phyloP scores from a whole-genome alignment of 1,140 invertebrate genomes.

The Hydropsyche tenuis region DNA sequence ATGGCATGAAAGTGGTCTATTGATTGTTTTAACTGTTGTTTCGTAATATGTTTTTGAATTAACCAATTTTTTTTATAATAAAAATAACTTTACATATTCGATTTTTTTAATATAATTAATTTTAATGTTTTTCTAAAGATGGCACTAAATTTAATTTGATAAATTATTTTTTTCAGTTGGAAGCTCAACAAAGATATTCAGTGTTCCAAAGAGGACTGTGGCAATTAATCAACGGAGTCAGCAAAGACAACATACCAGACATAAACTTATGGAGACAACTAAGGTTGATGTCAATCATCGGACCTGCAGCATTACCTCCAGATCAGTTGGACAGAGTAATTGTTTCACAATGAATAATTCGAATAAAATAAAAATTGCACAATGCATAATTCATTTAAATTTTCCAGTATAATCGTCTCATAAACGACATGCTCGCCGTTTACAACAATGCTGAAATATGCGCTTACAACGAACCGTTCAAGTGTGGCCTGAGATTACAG shows the following conservation, averaged over 20 bases:
- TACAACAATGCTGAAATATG: conserved; percentile 89
- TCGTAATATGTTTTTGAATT: no score
- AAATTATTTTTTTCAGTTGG: conserved; percentile 64
- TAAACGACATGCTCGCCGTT: conserved; percentile 87
- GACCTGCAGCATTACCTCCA: conserved; percentile 81
- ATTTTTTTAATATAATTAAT: no score
- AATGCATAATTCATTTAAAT: conserved; percentile 33
- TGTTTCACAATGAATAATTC: conserved; percentile 8
- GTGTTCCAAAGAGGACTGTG: conserved; percentile 80
- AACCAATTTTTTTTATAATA: no score
- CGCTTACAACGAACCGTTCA: conserved; percentile 80
- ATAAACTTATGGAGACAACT: conserved; percentile 75
- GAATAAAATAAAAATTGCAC: conserved; percentile 8
- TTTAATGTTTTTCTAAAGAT: neutral
- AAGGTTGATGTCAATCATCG: conserved; percentile 78
- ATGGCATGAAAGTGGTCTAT: neutral
- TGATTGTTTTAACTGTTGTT: no score
- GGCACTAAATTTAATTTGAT: neutral
- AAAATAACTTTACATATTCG: no score
- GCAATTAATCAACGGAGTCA: conserved; percentile 71
- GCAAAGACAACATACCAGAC: conserved; percentile 72
- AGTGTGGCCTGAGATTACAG: conserved; percentile 80
- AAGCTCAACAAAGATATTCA: conserved; percentile 79
- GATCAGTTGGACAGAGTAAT: conserved; percentile 83
- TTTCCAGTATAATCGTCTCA: conserved; percentile 81